Conservation (phyloP, 1,140 invertebrate species). For the Danaus melanippus region DNA sequence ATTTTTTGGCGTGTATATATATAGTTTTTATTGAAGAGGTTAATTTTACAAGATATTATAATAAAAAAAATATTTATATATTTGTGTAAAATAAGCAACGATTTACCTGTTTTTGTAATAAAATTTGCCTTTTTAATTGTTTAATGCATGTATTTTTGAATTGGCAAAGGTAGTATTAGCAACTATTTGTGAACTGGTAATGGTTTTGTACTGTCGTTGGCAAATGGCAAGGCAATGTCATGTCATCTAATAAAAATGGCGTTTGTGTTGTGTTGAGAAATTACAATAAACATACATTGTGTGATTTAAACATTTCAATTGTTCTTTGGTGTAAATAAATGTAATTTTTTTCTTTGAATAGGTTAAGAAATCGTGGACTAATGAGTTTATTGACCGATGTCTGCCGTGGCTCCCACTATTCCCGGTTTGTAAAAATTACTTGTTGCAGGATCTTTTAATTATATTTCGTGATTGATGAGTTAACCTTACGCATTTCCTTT, state of each 20-base stretch:
- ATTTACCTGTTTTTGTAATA: no score
- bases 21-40: no score
- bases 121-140: neutral
- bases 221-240: slow-evolving; percentile 22
- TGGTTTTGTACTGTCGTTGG: slow-evolving; percentile 12
- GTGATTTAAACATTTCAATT: slow-evolving; percentile 24
- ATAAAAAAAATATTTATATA: no score
- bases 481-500: no score
- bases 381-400: slow-evolving; percentile 70
- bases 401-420: slow-evolving; percentile 69
- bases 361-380: slow-evolving; percentile 51
- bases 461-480: neutral
- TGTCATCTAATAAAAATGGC: slow-evolving; percentile 62
- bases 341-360: slow-evolving; percentile 32
- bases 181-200: slow-evolving; percentile 2
- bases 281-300: slow-evolving; percentile 51
- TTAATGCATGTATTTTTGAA: slow-evolving; percentile 1
- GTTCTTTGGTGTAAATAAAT: slow-evolving; percentile 26
- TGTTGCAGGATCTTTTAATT: slow-evolving; percentile 26
- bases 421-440: slow-evolving; percentile 58
- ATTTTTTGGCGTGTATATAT: neutral
- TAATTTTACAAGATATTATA: no score
- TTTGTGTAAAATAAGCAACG: no score
- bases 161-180: slow-evolving; percentile 6
- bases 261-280: slow-evolving; percentile 64